Evolutionary conservation across 92 coral and sea anemone genomes (phyloP), one percentile per base, ranked within the genome.

Genomic region (Zoanthus sociatus): DNA sequence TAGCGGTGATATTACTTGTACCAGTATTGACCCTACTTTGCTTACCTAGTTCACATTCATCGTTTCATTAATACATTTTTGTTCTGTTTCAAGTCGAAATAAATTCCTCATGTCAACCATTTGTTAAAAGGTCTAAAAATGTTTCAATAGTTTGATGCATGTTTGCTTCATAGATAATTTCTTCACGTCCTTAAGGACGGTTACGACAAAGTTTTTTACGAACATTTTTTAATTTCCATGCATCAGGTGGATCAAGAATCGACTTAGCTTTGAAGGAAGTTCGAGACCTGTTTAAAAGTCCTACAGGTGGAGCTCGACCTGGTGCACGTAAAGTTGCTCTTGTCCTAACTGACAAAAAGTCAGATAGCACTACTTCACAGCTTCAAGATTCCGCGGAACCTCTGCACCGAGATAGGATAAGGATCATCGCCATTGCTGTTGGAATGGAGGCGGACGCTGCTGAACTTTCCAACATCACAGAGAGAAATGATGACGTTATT

Each of bases 231-330:
- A 26, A 26, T 26, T 26, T 26, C 26, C 26, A 26, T 26, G 7
- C 13, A 9, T 47, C 18, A 81, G 85, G 85, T 81, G 75, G 75
- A n/a, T 71, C 92, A 60, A 86, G 90, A 50, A 77, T 90, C 37
- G 92, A 90, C 76, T 79, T 77, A 10, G 92, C 92, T 10, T 54
- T 90, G 75, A 56, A 87, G 61, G 88, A 78, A 71, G 88, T 86
- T 9, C 84, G 63, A 16, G 78, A 86, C 33, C 72, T 90, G 67
- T 86, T 90, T 53, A 78, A 26, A 32, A 44, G 37, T 79, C 70
- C 83, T 60, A 83, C 87, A 33, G 67, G 83, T 37, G 89, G 89
- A 13, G 87, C 89, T 16, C 89, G 92, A 14, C 83, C 89, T 13
- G 89, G 68, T 14, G 92, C 76, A 17, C 86, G 76, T 64, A 90